phyloP scores from a whole-genome alignment of 2,113 vertebrate genomes.

The Meles meles region DNA sequence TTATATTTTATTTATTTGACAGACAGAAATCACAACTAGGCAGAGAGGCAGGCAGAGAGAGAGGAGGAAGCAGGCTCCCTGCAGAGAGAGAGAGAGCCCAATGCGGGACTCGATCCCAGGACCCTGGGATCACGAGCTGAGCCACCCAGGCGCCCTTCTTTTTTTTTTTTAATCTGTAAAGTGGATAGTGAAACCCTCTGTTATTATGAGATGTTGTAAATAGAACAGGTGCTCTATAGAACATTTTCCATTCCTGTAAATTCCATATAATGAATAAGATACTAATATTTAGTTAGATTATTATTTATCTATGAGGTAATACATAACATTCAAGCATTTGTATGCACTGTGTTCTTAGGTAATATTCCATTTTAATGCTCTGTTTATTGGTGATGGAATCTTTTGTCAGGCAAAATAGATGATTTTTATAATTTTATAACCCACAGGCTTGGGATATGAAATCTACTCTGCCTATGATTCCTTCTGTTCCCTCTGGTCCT shows the following conservation, averaged over 20 bases:
- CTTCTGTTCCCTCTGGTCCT: constrained; percentile 79
- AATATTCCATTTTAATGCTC: constrained; percentile 7
- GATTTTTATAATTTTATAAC: constrained; percentile 76
- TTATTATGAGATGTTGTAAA: background rate
- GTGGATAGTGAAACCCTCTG: background rate
- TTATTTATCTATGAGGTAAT: background rate
- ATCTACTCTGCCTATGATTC: constrained; percentile 73
- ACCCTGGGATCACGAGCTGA: too few species aligned
- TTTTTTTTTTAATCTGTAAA: background rate
- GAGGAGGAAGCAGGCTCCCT: too few species aligned
- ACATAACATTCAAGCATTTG: background rate
- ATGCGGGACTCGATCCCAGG: too few species aligned
- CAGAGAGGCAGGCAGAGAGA: too few species aligned
- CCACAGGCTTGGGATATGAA: constrained; percentile 80
- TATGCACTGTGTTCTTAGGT: background rate
- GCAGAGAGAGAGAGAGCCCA: too few species aligned
- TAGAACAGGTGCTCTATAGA: background rate
- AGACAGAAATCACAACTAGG: too few species aligned
- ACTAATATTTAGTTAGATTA: background rate
- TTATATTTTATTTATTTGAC: too few species aligned
- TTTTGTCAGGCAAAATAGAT: background rate
- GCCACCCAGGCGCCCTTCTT: too few species aligned
- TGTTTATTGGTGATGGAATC: background rate
- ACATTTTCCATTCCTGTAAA: constrained; percentile 5
- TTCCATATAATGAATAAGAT: background rate